A percentile compares a stretch with the other conserved stretches of the same genome.
Conservation (phyloP, 2,797 vertebrate species). For the Esox masquinongy region DNA sequence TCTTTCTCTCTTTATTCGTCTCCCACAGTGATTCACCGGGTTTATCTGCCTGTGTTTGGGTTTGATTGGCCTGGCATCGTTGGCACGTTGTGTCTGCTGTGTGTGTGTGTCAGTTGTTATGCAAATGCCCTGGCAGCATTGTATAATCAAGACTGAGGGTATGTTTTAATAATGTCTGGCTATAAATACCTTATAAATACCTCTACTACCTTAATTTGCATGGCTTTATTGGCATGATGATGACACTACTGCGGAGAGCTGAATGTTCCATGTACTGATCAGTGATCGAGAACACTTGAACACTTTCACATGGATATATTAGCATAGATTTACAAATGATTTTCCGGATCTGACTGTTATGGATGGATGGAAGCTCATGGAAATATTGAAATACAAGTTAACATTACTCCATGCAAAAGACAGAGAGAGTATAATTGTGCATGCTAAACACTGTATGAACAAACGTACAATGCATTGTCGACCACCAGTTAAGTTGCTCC, state of each 20-base stretch:
- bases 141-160: constrained; percentile 20
- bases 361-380: background rate
- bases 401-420: background rate
- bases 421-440: background rate
- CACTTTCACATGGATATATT: background rate
- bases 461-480: background rate
- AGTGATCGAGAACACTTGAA: background rate
- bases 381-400: background rate
- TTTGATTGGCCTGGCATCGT: constrained; percentile 25
- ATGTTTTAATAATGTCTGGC: constrained; percentile 25
- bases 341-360: background rate
- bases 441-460: background rate
- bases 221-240: background rate
- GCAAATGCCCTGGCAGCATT: constrained; percentile 14
- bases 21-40: constrained; percentile 26
- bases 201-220: background rate
- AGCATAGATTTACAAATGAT: background rate
- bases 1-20: constrained; percentile 15
- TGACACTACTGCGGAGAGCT: background rate
- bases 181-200: constrained; percentile 16
- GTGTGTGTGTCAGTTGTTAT: constrained; percentile 8
- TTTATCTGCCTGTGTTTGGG: constrained; percentile 22
- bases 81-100: background rate
- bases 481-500: background rate
- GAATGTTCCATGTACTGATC: background rate